Conservation (phyloP, 2,797 vertebrate species). For the Mormyrops attenuatus region DNA sequence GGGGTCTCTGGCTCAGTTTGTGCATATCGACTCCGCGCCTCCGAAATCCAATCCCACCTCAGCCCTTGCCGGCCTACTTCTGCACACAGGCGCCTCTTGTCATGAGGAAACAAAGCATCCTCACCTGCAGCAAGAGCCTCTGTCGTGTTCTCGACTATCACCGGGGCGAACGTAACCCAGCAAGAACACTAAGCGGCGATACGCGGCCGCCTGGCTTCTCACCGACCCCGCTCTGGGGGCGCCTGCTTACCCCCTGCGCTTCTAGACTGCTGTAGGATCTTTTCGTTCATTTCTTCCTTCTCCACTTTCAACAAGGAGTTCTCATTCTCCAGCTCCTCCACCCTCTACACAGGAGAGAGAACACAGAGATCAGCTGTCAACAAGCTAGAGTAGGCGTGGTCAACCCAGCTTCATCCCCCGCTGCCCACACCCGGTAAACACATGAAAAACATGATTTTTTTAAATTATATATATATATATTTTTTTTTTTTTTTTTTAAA, state of each 20-base stretch:
- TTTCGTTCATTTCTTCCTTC: slow-evolving; percentile 81
- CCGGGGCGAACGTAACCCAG: background rate
- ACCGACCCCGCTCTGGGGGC: background rate
- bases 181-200: background rate
- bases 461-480: no score
- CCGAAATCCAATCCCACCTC: slow-evolving; percentile 38
- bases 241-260: slow-evolving; percentile 60
- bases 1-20: slow-evolving; percentile 26
- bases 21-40: slow-evolving; percentile 6
- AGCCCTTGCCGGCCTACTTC: slow-evolving; percentile 30
- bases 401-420: background rate
- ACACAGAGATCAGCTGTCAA: slow-evolving; percentile 1
- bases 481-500: no score
- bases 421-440: background rate
- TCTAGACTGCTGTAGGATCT: slow-evolving; percentile 56
- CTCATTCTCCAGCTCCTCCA: slow-evolving; percentile 79
- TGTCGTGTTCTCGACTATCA: background rate
- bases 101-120: slow-evolving; percentile 28
- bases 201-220: background rate
- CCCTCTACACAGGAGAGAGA: slow-evolving; percentile 55
- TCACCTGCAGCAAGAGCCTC: slow-evolving; percentile 14
- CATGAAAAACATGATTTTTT: background rate
- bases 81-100: slow-evolving; percentile 40
- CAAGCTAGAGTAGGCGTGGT: background rate
- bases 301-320: slow-evolving; percentile 79